Conservation (phyloP, 2,888 invertebrate species). For the Polydrusus cervinus region DNA sequence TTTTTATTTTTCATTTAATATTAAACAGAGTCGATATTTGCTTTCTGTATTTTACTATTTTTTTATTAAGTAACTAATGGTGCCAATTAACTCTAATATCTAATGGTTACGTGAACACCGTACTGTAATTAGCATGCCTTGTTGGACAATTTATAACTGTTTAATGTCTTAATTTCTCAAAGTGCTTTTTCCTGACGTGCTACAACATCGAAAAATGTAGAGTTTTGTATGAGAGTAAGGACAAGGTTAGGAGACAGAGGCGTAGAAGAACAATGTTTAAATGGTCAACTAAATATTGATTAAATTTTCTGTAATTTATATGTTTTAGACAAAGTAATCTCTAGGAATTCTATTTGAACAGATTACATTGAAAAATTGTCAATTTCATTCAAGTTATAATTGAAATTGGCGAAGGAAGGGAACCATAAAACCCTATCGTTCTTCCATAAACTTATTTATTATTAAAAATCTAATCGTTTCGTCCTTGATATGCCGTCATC, state of each 20-base stretch:
- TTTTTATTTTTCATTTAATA: too few relatives aligned
- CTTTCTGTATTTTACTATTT: too few relatives aligned
- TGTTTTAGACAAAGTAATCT: too few relatives aligned
- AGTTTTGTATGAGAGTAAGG: conserved; percentile 24
- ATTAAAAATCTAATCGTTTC: too few relatives aligned
- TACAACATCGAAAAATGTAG: conserved; percentile 45
- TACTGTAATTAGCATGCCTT: conserved; percentile 43
- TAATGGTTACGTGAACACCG: conserved; percentile 42
- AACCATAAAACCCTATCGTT: too few relatives aligned
- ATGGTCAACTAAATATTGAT: not conserved
- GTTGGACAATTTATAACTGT: conserved; percentile 50
- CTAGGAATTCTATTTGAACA: too few relatives aligned
- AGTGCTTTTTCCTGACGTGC: conserved; percentile 37
- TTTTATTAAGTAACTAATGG: conserved; percentile 29
- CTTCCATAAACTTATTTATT: too few relatives aligned
- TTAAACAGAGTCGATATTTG: too few relatives aligned
- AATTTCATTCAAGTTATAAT: too few relatives aligned
- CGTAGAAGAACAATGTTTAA: conserved; percentile 3
- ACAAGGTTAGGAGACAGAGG: conserved; percentile 20
- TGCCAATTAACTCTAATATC: conserved; percentile 45
- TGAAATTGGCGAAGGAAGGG: too few relatives aligned
- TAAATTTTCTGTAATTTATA: not conserved
- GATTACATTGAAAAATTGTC: too few relatives aligned
- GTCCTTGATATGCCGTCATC: too few relatives aligned
- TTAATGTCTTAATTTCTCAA: conserved; percentile 56